phyloP scores from a whole-genome alignment of 2,113 vertebrate species.

The Siniperca knerii region DNA sequence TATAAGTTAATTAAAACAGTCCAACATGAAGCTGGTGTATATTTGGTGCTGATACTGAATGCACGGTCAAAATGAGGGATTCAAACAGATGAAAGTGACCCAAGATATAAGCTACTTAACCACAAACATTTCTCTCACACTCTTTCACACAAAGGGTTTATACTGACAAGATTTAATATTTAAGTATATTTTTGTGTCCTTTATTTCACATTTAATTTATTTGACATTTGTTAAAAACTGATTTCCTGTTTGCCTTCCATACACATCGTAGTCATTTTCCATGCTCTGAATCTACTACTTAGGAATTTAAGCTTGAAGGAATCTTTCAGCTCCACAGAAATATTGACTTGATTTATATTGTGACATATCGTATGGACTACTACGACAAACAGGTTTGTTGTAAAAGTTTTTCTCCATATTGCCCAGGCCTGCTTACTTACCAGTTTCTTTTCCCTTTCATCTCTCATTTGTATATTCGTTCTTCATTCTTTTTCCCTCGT shows the following conservation, averaged over 20 bases:
- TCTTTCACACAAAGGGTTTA: background rate
- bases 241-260: too few species aligned
- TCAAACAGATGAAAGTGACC: background rate
- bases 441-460: background rate
- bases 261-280: background rate
- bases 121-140: too few species aligned
- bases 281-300: background rate
- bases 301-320: background rate
- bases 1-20: background rate
- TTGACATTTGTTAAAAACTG: background rate
- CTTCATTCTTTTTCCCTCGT: constrained; percentile 11
- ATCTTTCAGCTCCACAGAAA: background rate
- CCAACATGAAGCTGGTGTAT: too few species aligned
- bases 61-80: background rate
- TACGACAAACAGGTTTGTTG: background rate
- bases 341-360: background rate
- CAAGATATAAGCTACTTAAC: too few species aligned
- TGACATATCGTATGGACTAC: background rate
- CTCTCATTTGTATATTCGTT: background rate
- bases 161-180: background rate
- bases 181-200: too few species aligned
- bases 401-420: background rate
- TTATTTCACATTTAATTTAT: background rate
- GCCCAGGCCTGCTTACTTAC: background rate
- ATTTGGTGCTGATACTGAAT: background rate